Base-by-base conservation (phyloP, 2,797 vertebrate species). In the Neosalanx taihuensis region DNA sequence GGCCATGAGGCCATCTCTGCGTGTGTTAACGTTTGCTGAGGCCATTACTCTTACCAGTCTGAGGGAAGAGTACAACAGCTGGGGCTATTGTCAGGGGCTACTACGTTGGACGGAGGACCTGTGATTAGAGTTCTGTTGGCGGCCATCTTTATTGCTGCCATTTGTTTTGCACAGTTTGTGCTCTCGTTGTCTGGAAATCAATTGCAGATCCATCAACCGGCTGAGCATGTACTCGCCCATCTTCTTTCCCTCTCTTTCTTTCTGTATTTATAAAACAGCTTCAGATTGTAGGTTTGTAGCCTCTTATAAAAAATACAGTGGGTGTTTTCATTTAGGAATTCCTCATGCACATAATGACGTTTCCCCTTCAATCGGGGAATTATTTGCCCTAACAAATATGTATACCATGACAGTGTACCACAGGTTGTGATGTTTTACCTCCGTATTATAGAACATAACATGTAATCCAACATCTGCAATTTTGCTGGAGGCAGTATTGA, bases 161-260 rank as follows among this genome's bases (percentile, higher is more conserved):
- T 66, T 46, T 71, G 67, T 70, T 71, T 58, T 74, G 29, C 59
- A 65, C 72, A 59, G 72, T 72, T 64, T 62, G 69, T 59, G 59
- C 30, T 17, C 69, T 71, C 31, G 56, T 49, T 26, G 69, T 35
- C 64, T 63, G 68, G 62, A 67, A 71, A 74, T 77, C 75, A 65
- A 73, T 77, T 17, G 18, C 51, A 5, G 3, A 17, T 53, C 66
- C 18, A 67, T 77, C 67, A 62, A 33, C 41, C 20, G 20, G 17
- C 20, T 17, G 6, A n/a, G 17, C 63, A 6, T 41, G 18, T 15
- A 23, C 33, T 33, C 4, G n/a, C 35, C 41, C 33, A 23, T n/a
- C 3, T 41, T 23, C 63, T 64, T 7, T 41, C 63, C 46, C 41
- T 46, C 41, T 46, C 12, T 46, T 13, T 12, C 41, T 46, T 9